Percentiles rank a stretch among this genome's conserved stretches.
Conservation (phyloP, 37 sponge, comb jelly and placozoan genomes). For the Ianthella basta region DNA sequence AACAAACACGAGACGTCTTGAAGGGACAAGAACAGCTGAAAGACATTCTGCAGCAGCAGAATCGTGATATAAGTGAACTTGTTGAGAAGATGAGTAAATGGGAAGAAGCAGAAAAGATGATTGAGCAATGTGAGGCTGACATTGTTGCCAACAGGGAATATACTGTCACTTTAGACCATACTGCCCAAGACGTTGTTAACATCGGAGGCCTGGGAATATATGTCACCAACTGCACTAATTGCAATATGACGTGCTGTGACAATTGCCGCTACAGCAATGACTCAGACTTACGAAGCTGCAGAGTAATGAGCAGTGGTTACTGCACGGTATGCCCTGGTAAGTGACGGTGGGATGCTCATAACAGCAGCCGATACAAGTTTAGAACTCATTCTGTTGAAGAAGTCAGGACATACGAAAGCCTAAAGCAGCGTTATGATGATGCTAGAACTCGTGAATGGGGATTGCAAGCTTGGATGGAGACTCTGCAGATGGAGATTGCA, state of each 20-base stretch:
- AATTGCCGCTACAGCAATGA: conserved; percentile 53
- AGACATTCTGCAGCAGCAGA: conserved; percentile 36
- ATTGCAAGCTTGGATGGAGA: conserved; percentile 37
- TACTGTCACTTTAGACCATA: conserved; percentile 40
- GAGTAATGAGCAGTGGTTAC: conserved; percentile 58
- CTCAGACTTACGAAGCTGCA: conserved; percentile 54
- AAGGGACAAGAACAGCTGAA: conserved; percentile 59
- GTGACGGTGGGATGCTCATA: conserved; percentile 65
- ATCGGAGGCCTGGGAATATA: conserved; percentile 41
- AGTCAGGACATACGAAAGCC: conserved; percentile 52
- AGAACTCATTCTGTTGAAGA: conserved; percentile 57
- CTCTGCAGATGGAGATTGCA: not conserved
- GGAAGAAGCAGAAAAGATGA: conserved; percentile 40
- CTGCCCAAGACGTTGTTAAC: conserved; percentile 40
- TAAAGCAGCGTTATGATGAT: conserved; percentile 41
- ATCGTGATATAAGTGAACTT: conserved; percentile 43
- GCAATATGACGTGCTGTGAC: conserved; percentile 75
- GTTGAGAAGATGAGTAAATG: conserved; percentile 56
- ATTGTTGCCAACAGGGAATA: conserved; percentile 60
- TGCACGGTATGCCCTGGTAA: conserved; percentile 63
- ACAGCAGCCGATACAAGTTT: conserved; percentile 58
- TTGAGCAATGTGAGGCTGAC: conserved; percentile 44
- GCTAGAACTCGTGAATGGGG: conserved; percentile 34
- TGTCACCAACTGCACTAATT: conserved; percentile 72
- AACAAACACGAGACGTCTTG: conserved; percentile 61